phyloP scores from a whole-genome alignment of 2,888 invertebrate genomes.

The Drosophila neonasuta region DNA sequence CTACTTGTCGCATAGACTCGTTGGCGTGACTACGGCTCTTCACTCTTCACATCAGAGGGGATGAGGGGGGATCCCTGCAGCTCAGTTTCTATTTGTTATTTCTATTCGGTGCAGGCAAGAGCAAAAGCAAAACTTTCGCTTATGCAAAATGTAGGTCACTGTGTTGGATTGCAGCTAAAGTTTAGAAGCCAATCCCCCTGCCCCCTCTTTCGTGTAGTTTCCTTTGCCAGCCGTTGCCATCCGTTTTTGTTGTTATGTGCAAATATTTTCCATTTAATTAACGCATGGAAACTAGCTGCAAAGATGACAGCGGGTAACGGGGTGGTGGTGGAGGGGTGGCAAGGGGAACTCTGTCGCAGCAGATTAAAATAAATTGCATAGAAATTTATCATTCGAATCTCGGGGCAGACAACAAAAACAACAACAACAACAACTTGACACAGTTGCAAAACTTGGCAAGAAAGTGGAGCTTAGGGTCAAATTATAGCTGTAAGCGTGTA shows the following conservation, averaged over 20 bases:
- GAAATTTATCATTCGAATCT: slow-evolving; percentile 75
- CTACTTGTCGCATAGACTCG: slow-evolving; percentile 3
- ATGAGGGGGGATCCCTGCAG: background rate
- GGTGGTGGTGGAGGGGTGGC: background rate
- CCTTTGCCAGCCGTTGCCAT: slow-evolving; percentile 1
- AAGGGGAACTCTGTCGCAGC: slow-evolving; percentile 56
- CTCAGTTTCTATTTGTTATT: slow-evolving; percentile 32
- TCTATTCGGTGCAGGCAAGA: slow-evolving; percentile 10
- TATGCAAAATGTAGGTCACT: slow-evolving; percentile 63
- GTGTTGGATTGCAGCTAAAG: slow-evolving; percentile 60
- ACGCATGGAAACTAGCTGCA: slow-evolving; percentile 64
- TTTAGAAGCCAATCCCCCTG: slow-evolving; percentile 20
- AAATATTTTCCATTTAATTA: slow-evolving; percentile 77
- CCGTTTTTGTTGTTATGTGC: slow-evolving; percentile 51
- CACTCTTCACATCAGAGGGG: background rate
- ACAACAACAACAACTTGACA: slow-evolving; percentile 56
- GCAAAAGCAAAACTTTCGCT: slow-evolving; percentile 59
- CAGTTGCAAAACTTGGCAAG: slow-evolving; percentile 71
- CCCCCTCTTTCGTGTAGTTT: background rate
- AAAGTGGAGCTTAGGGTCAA: slow-evolving; percentile 69
- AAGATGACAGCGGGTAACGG: background rate
- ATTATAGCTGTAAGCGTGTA: slow-evolving; percentile 26
- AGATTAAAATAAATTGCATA: slow-evolving; percentile 75
- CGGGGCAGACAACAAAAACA: slow-evolving; percentile 39
- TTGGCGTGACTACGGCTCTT: slow-evolving; percentile 6